Base-by-base conservation (phyloP, 53 echinoderm and acorn worm genomes). In the Holothuria leucospilota region DNA sequence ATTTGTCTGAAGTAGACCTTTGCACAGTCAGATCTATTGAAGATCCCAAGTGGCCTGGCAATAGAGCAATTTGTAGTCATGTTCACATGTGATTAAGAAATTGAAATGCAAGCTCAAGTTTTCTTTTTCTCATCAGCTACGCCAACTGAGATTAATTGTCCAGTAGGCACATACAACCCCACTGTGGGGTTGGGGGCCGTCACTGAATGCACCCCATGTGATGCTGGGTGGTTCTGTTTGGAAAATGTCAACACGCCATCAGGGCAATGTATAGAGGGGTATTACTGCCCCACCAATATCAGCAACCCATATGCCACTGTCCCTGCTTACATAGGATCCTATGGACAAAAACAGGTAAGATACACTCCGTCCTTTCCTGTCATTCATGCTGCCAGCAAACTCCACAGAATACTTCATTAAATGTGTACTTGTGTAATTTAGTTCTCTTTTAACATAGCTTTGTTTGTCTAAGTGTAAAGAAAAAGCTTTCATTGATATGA, bases 281-380 rank as follows among this genome's bases (percentile, higher is more conserved):
- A 93, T 78, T 95, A 95, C 86, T 98, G 99, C 69, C 99, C 99
- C 0, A 98, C 99, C 49, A 85, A 93, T 39, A 95, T 98, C 84
- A 68, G 85, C 84, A 98, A 98, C 84, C 91, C 93, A 4, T 97
- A 95, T 70, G 95, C 92, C 23, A 69, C 67, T 20, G 89, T 82
- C 25, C 99, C 99, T 5, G 60, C 87, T 1, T 51, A 53, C n/a
- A 98, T 98, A 21, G 99, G 99, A 5, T 98, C 99, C 1, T 98
- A 98, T 30, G 99, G 99, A 7, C 92, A 95, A 3, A 71, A 90
- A 62, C 95, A 98, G 95, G 99, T 98, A 82, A 61, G n/a, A 49
- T 13, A 18, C 59, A 6, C 21, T 5, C 49, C 7, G 41, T 5
- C 29, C 18, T 16, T 2, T 56, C 56, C 15, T 56, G 15, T 3